Evolutionary conservation across 1,140 invertebrate species (phyloP), one percentile per base, ranked within the genome.

Genomic region (Macrosteles quadrilineatus): DNA sequence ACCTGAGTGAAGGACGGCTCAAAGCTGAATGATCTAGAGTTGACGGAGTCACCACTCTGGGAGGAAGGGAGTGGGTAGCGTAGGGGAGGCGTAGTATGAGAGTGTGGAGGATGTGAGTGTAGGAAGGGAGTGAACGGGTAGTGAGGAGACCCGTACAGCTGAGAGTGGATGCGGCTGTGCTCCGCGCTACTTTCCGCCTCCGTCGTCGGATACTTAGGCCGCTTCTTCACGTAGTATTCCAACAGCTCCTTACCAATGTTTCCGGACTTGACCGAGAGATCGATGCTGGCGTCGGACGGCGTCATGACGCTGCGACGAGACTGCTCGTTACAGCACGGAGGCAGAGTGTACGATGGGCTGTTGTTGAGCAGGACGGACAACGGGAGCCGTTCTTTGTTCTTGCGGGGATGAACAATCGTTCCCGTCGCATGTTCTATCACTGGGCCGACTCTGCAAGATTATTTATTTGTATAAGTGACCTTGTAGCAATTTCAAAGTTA

Each of bases 351-450:
- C 74, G 83, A 84, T 2, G 84, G 82, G 55, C 85, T 85, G 70
- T 88, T 85, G 76, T 85, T 88, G 32, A 92, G 83, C 21, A 94
- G 80, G 0, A 89, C 85, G 63, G 91, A 91, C 23, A 94, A 80
- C 2, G 80, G 80, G 2, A 79, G 69, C 9, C 81, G 67, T 68
- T 80, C 80, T 59, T 81, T 80, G 43, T 73, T 87, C 27, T 87
- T 86, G 19, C 90, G 81, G 0, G 89, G 87, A 73, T 91, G 88
- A 0, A 92, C 84, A 69, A 94, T 92, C 14, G 92, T 94, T 9
- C 92, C 91, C 0, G 90, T 91, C 25, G 87, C 87, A 77, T 90
- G 89, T 72, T 91, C 88, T 69, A 91, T 88, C 40, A 89, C 77
- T 25, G 87, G 87, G 2, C 84, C 85, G 45, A 82, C 85, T 78